Percentiles rank a stretch among this genome's conserved stretches.
phyloP scores from a whole-genome alignment of 2,797 vertebrate genomes.

The Phylloscopus collybita region DNA sequence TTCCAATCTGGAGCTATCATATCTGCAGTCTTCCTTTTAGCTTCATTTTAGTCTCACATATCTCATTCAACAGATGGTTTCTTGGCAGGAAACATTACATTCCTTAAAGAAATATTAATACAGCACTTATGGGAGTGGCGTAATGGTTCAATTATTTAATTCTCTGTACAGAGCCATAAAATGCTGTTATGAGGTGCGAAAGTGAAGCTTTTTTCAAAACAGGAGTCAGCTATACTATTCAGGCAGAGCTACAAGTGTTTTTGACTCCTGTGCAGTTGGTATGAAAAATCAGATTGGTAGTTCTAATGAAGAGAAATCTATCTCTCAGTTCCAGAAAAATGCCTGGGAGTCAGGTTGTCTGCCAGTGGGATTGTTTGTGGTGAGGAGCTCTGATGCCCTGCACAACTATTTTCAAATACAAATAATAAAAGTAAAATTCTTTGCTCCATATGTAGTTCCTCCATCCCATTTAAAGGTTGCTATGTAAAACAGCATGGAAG shows the following conservation, averaged over 20 bases:
- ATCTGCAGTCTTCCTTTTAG: constrained; percentile 2
- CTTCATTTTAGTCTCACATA: constrained; percentile 15
- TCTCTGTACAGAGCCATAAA: neutral
- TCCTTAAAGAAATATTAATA: constrained; percentile 31
- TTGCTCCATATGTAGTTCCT: neutral
- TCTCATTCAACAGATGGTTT: constrained; percentile 53
- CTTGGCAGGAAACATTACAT: constrained; percentile 4
- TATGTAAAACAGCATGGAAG: neutral
- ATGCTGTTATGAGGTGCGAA: neutral
- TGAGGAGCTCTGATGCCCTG: neutral
- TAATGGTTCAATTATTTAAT: constrained; percentile 40
- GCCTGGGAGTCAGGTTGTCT: neutral
- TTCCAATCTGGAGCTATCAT: constrained; percentile 37
- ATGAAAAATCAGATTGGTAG: neutral
- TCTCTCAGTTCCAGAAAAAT: neutral
- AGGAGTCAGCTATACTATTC: neutral
- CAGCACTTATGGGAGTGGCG: neutral
- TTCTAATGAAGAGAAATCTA: neutral
- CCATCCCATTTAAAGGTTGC: neutral
- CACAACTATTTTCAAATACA: neutral
- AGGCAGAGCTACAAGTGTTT: neutral
- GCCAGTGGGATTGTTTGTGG: neutral
- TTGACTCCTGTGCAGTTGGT: neutral
- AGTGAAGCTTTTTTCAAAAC: neutral
- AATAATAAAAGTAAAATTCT: neutral